These are phyloP conservation scores for Apamea sordens DNA, from an alignment of 2,888 invertebrate genomes.

Conservation along the genomic window DNA sequence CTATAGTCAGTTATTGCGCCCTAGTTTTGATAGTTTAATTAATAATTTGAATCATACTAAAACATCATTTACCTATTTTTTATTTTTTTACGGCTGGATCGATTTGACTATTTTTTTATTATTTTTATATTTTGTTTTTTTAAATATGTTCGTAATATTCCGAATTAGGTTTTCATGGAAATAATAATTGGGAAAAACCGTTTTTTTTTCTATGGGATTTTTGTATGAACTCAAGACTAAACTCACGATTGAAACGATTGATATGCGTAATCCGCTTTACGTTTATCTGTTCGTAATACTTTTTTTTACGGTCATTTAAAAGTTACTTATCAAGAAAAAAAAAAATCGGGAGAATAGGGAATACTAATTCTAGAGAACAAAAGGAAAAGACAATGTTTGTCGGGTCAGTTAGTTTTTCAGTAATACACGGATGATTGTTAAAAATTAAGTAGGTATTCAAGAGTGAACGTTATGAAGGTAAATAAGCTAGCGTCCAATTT, in stretches of 20 bases:
- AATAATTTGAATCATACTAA: background rate
- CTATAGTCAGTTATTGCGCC: background rate
- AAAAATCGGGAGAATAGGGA: too few species aligned
- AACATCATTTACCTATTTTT: background rate
- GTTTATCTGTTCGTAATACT: too few species aligned
- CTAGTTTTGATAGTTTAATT: background rate
- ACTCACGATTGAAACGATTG: background rate
- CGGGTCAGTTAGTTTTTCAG: background rate
- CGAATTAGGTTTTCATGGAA: background rate
- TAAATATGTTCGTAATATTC: background rate
- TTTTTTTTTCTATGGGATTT: background rate
- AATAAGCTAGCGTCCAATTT: background rate
- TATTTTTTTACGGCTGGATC: background rate
- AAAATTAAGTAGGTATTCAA: background rate
- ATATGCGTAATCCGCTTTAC: background rate
- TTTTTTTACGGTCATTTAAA: too few species aligned
- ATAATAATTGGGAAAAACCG: background rate
- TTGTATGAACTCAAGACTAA: background rate
- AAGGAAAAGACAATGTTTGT: background rate
- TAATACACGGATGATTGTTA: background rate
- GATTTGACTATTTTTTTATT: background rate
- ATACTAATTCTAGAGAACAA: background rate
- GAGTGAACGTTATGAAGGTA: background rate
- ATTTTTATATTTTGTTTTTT: too few species aligned
- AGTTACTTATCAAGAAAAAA: too few species aligned